Conservation (phyloP, 2,888 invertebrate genomes). For the Dicranocentrus wangi region DNA sequence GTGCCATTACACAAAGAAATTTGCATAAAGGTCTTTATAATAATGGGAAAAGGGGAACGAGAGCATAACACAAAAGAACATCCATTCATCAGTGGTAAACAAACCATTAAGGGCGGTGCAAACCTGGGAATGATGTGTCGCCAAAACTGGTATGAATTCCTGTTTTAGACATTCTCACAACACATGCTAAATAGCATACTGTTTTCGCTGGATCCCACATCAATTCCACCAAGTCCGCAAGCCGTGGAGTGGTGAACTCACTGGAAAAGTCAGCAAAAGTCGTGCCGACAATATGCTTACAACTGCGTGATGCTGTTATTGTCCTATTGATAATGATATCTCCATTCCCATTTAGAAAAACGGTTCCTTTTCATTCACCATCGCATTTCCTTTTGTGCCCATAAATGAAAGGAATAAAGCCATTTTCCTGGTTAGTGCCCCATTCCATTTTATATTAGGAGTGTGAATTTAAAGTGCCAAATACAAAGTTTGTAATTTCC, state of each 20-base stretch:
- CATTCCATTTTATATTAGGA: too few relatives aligned
- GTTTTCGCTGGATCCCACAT: too few relatives aligned
- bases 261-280: too few relatives aligned
- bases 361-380: conserved; percentile 26
- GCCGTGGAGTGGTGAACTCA: too few relatives aligned
- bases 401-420: conserved; percentile 15
- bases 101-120: conserved; percentile 55
- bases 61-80: conserved; percentile 27
- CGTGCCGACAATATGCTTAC: conserved; percentile 43
- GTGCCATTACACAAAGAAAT: too few relatives aligned
- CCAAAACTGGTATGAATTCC: conserved; percentile 51
- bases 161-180: conserved; percentile 11
- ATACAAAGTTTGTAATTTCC: too few relatives aligned
- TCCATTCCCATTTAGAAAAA: conserved; percentile 42
- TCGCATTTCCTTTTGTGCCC: not conserved
- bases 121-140: conserved; percentile 63
- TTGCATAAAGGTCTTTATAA: conserved; percentile 10
- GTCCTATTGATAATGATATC: conserved; percentile 45
- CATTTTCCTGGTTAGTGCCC: conserved; percentile 3
- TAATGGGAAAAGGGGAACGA: conserved; percentile 9
- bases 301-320: conserved; percentile 34
- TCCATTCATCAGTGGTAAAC: conserved; percentile 63
- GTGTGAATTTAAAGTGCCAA: too few relatives aligned
- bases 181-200: too few relatives aligned
- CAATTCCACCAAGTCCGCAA: too few relatives aligned